Base-by-base conservation (phyloP, 2,888 invertebrate species). In the Microplitis deprimator region DNA sequence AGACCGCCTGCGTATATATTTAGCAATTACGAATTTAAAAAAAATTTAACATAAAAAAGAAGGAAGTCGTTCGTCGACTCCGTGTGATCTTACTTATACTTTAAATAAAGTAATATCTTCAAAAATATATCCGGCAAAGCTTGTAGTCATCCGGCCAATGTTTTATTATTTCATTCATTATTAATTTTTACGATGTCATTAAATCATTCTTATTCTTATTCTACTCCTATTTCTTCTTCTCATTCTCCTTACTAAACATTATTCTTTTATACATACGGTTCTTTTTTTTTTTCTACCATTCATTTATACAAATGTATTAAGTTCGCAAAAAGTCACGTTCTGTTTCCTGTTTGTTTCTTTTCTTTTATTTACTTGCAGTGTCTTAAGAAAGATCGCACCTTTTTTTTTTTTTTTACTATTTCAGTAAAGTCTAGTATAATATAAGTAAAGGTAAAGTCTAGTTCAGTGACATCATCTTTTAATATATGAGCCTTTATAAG, bases 321-420 rank as follows among this genome's bases (percentile, higher is more conserved):
- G 20, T 59, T 64, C 62, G 72, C 72, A 72, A 72, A 72, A 72
- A 62, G 72, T 72, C 72, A 72, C 72, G 72, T 72, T 72, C 40
- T 17, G 64, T 72, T 64, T 72, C 72, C 72, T 72, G 72, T 72
- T 72, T 60, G 29, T 70, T 13, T 20, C 29, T 38, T 29, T 29
- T 29, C 29, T 29, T 29, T 29, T 50, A 6, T 50, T 50, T 13
- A 13, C 16, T 60, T 60, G 17, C 61, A 6, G 16, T 64, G 72
- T 72, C 72, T 62, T 72, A 39, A 72, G 41, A 72, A 72, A 60
- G n/a, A 60, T 72, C 62, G 61, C 17, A 72, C 72, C 72, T 72
- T 40, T 62, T 20, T 62, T 62, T 20, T 5, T 60, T 20, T 60
- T 10, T 17, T 50, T 50, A 29, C 29, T n/a, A 13, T 8, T 50